Evolutionary conservation across 2,888 invertebrate species (phyloP).

Genomic region (Corbicula japonica): DNA sequence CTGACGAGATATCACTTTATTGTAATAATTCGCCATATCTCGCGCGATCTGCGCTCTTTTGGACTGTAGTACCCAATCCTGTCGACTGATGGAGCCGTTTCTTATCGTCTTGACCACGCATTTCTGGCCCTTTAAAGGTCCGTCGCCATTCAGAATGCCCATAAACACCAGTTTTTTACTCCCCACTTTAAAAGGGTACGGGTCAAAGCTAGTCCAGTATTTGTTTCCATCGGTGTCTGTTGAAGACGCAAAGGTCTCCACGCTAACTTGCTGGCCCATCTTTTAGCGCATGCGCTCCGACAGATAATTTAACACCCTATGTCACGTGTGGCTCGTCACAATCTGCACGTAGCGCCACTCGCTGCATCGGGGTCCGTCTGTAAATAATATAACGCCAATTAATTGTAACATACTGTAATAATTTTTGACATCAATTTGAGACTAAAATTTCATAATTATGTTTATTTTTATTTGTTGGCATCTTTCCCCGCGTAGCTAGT

Average conservation of each 20-base stretch:
- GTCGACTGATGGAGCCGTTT: slow-evolving; percentile 62
- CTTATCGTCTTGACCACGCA: slow-evolving; percentile 78
- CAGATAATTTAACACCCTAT: too few relatives aligned
- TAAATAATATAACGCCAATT: too few relatives aligned
- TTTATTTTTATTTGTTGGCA: too few relatives aligned
- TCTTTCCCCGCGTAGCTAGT: too few relatives aligned
- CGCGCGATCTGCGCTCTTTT: slow-evolving; percentile 61
- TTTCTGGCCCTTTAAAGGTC: slow-evolving; percentile 74
- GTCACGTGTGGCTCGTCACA: too few relatives aligned
- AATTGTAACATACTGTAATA: too few relatives aligned
- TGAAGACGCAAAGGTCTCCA: slow-evolving; percentile 67
- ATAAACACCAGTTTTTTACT: slow-evolving; percentile 71
- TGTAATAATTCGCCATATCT: slow-evolving; percentile 59
- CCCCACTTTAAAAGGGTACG: slow-evolving; percentile 72
- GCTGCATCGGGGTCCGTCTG: too few relatives aligned
- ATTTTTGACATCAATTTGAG: too few relatives aligned
- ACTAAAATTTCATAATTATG: too few relatives aligned
- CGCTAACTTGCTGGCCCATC: slow-evolving; percentile 73
- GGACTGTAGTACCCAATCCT: slow-evolving; percentile 69
- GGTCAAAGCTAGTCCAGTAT: slow-evolving; percentile 74
- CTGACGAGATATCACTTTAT: slow-evolving; percentile 42
- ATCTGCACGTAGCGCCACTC: too few relatives aligned
- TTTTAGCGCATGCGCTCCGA: too few relatives aligned
- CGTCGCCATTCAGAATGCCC: slow-evolving; percentile 75
- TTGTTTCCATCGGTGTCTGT: slow-evolving; percentile 58